Evolutionary conservation across 2,888 invertebrate species (phyloP).

Genomic region (Pandemis cinnamomeana): DNA sequence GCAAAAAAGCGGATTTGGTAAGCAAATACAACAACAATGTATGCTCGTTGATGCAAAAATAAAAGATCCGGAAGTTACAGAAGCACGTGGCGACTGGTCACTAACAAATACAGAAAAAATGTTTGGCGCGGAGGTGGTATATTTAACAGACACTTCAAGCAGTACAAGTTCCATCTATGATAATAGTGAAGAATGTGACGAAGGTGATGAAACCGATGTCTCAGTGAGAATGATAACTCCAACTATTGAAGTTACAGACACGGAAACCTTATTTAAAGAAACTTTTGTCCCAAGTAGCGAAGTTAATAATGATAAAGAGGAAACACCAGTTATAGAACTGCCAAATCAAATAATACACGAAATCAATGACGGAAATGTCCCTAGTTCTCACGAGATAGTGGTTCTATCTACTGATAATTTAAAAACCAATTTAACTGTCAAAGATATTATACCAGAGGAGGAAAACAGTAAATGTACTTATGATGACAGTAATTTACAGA

Average conservation of each 20-base stretch:
- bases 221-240: constrained; percentile 80
- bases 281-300: constrained; percentile 50
- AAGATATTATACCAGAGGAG: constrained; percentile 59
- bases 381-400: constrained; percentile 66
- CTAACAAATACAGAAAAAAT: constrained; percentile 80
- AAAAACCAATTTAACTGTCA: constrained; percentile 73
- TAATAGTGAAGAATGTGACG: constrained; percentile 75
- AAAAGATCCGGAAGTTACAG: constrained; percentile 82
- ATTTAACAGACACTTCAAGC: constrained; percentile 87
- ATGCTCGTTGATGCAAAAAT: constrained; percentile 86
- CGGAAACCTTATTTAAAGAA: constrained; percentile 72
- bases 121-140: constrained; percentile 87
- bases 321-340: constrained; percentile 33
- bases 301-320: neutral
- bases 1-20: constrained; percentile 65
- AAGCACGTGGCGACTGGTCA: constrained; percentile 84
- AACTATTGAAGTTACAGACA: constrained; percentile 79
- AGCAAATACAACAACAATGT: constrained; percentile 76
- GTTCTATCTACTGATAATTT: constrained; percentile 73
- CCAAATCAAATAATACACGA: constrained; percentile 20
- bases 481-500: constrained; percentile 33
- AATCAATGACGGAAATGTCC: constrained; percentile 13
- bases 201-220: constrained; percentile 76
- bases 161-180: constrained; percentile 86
- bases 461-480: constrained; percentile 14